Conservation (phyloP, 2,797 vertebrate genomes). For the Protosalanx chinensis region DNA sequence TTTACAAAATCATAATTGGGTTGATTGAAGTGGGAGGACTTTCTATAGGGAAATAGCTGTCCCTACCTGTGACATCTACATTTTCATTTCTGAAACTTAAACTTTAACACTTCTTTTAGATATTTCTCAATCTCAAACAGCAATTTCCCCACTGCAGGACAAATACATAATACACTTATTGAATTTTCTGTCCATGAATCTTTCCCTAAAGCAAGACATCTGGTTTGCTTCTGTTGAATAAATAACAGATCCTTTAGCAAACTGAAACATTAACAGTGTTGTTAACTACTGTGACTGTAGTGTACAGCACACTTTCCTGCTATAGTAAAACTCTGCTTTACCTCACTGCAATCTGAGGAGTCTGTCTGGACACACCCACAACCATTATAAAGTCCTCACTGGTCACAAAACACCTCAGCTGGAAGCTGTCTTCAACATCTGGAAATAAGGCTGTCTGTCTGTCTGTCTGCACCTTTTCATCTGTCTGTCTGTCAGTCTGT, state of each 20-base stretch:
- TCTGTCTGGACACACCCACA: slow-evolving; percentile 56
- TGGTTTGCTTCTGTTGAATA: no score
- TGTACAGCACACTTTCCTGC: slow-evolving; percentile 43
- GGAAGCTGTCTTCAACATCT: slow-evolving; percentile 44
- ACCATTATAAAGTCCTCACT: slow-evolving; percentile 62
- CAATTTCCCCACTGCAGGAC: no score
- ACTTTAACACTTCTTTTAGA: background rate
- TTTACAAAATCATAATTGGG: background rate
- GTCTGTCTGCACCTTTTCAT: slow-evolving; percentile 14
- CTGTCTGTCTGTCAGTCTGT: background rate
- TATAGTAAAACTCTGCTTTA: slow-evolving; percentile 25
- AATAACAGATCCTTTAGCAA: background rate
- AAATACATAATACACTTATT: no score
- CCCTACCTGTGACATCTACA: background rate
- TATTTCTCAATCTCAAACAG: background rate
- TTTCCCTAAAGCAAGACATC: no score
- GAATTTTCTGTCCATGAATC: no score
- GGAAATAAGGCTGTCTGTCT: slow-evolving; percentile 22
- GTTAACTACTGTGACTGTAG: background rate
- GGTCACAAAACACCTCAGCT: slow-evolving; percentile 55
- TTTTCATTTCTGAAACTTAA: background rate
- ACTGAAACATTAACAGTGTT: slow-evolving; percentile 7
- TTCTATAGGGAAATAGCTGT: background rate
- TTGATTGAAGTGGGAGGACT: no score
- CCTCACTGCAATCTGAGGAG: slow-evolving; percentile 44